Evolutionary conservation across 2,113 vertebrate genomes (phyloP), one percentile per base, ranked within the genome.

Genomic region (Zosterops hypoxanthus): DNA sequence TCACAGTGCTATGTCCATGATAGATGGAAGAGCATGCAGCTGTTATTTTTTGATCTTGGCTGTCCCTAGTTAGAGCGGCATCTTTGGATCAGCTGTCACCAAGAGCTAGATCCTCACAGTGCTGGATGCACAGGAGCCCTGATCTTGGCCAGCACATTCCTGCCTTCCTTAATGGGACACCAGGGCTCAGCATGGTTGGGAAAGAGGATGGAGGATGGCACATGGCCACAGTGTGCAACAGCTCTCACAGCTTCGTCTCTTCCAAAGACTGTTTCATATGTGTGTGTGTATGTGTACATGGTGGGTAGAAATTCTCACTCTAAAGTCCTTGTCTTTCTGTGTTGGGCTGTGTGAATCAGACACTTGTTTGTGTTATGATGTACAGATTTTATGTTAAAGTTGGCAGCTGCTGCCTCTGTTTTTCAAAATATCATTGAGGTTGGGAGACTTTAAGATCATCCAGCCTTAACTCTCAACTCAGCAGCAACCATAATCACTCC

Each of bases 181-280:
- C 10, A 9, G 11, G 44, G 41, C 29, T 94, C 42, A 0, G 0
- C 0, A 0, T 47, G 47, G 9, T 4, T 0, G 4, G 39, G 50
- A 66, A 81, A 16, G 50, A 86, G n/a, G 76, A 49, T 56, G 86
- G 12, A 6, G 70, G 76, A 19, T 2, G 5, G 79, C 78, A 79
- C 33, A 8, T 2, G 0, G 71, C n/a, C 44, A 31, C 0, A 1
- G 33, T 52, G 36, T 41, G 49, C 63, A 47, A 15, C 25, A 79
- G 28, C 59, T 76, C 53, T 24, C 44, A 25, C 25, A 29, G 89
- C 11, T 8, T 5, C 41, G 46, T 36, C 11, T 49, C 42, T 42
- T 10, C n/a, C 46, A 66, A 29, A 61, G 36, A 49, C 16, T 33
- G 46, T n/a, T n/a, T 59, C 46, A 76, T 8, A 34, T 22, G 28